Base-by-base conservation (phyloP, 2,797 vertebrate genomes). In the Cebuella pygmaea region DNA sequence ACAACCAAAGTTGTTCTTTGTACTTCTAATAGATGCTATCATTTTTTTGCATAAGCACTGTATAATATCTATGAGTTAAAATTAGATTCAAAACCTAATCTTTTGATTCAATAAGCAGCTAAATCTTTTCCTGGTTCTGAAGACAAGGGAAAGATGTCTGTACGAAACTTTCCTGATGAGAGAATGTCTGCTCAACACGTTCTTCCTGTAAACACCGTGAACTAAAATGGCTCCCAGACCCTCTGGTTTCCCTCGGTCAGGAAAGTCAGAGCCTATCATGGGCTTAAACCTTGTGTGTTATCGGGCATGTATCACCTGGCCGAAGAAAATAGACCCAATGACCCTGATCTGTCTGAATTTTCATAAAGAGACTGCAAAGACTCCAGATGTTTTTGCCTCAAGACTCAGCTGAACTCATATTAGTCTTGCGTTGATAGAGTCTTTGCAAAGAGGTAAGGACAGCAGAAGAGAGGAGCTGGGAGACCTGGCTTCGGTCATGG, bases 1-100 rank as follows among this genome's bases (percentile, higher is more conserved):
- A 90, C 86, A 80, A 94, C n/a, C 83, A n/a, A 95, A 94, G 50
- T 46, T 88, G 67, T 61, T 78, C 24, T 96, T 88, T 70, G 48
- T 50, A 83, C 19, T 90, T 94, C 79, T 84, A 72, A 39, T 80
- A 76, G 72, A 64, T 48, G 75, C 36, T 79, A 44, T 83, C 39
- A 4, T 88, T 94, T 91, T 48, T 97, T 95, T 48, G 90, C 94
- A 82, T 74, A 59, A 90, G 67, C 13, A 59, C 13, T 57, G 4
- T 48, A 78, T 33, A 39, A 74, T 74, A 64, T 61, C 57, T 90
- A 41, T 61, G 36, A 76, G 48, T 93, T 91, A 80, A 12, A 93
- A 89, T 61, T 41, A 80, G 9, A 79, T 96, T 78, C 52, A 95
- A 95, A 96, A 93, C 50, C 36, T 85, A 72, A n/a, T 78, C 79